Evolutionary conservation across 1,140 invertebrate genomes (phyloP), one percentile per base, ranked within the genome.

Genomic region (Cotesia glomerata): DNA sequence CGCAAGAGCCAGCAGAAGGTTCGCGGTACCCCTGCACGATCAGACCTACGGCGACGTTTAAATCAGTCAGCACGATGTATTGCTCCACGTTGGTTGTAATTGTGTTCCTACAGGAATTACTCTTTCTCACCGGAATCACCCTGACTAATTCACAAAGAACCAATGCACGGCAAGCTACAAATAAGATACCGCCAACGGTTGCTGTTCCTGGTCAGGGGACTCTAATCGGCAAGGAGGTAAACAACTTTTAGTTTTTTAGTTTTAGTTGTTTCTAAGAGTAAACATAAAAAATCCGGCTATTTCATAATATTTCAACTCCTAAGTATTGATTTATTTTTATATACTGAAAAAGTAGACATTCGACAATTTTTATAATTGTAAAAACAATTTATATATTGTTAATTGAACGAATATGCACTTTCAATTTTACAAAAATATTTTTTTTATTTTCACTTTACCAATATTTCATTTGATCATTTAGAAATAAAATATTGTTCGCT

Each of bases 141-240:
- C 62, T 76, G 13, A 49, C 67, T 8, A 62, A 73, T 18, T 77
- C 80, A 4, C 85, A 85, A 59, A 80, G 79, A 67, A 82, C 80
- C 5, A 74, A 81, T 62, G 80, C 80, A 2, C 71, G 80, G 7
- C 84, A 84, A 68, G 80, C 80, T 4, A n/a, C 67, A 14, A 72
- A 63, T 5, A 77, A 76, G 4, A 83, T 79, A 5, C 69, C 78
- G 3, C 84, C 80, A 4, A 78, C 75, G 1, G 75, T 88, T 36
- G 80, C 51, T 59, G 79, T 88, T 68, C 82, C 83, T 0, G 74
- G 65, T 1, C 86, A 88, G 64, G 86, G 86, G 59, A 75, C 74
- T 5, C 59, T 88, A 4, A 66, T 80, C 35, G 86, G 86, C 45
- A 85, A 82, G 68, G 85, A 87, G 81, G 85, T 87, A 69, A 73